Base-by-base conservation (phyloP, 2,113 vertebrate genomes). In the Forbesichthys agassizii region DNA sequence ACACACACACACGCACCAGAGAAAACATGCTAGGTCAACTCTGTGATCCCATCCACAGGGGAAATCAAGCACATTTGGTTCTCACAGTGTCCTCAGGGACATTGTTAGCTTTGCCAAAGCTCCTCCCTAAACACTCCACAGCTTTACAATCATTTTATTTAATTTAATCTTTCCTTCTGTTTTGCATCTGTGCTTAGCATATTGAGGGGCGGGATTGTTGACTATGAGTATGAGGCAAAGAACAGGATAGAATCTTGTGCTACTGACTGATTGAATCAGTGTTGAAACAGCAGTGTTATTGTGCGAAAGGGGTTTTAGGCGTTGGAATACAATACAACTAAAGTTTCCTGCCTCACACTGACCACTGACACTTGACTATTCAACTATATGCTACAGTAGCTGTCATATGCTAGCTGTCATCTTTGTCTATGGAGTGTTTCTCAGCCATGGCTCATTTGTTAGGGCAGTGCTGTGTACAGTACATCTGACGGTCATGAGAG, bases 41-140 rank as follows among this genome's bases (percentile, higher is more conserved):
- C 36, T 16, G 61, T 49, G 47, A 51, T 11, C 11, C 46, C 11
- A 47, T 18, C 5, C 61, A 42, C 58, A 60, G 11, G 33, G 14
- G 27, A 42, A 58, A 14, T 13, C 33, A 4, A 9, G 9, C 33
- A 2, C 58, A 60, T 4, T 20, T 48, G 61, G 61, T 18, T 20
- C 18, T 64, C 6, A 49, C 48, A 53, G 20, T 9, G 49, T 33
- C 27, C 16, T n/a, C 20, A 13, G 48, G 20, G 27, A 64, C 48
- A 11, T 49, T 63, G n/a, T 53, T 53, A 9, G 58, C 27, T 36
- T 51, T 53, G 48, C 63, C 33, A 65, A 65, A 65, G 49, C 33
- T 36, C 27, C 27, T 65, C 27, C 20, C 27, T 3, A 20, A 18
- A 56, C 11, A 33, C 58, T 42, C 8, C 58, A 60, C 33, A 42